phyloP scores from a whole-genome alignment of 35 echinoderm and acorn worm genomes.

The Ophiothrix spiculata region DNA sequence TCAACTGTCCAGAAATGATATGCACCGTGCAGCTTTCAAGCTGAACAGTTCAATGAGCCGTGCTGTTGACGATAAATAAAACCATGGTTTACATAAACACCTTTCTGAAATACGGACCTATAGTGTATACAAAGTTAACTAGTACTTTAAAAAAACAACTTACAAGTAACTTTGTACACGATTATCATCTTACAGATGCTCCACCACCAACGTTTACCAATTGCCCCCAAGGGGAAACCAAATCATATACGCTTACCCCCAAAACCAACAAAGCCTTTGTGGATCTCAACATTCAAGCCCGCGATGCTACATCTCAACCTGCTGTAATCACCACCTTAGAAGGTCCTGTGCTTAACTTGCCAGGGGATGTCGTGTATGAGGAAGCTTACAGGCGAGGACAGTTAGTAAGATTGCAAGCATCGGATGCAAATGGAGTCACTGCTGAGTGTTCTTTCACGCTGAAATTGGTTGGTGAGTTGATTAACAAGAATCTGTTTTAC shows the following conservation, averaged over 20 bases:
- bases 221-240: constrained; percentile 5
- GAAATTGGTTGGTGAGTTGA: constrained; percentile 21
- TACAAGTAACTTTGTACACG: too few relatives aligned
- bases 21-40: too few relatives aligned
- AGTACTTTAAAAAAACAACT: too few relatives aligned
- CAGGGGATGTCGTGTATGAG: neutral
- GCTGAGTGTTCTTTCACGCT: constrained; percentile 7
- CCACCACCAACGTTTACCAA: constrained; percentile 11
- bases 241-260: neutral
- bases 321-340: neutral
- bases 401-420: neutral
- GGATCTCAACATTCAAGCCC: neutral
- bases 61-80: too few relatives aligned
- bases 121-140: too few relatives aligned
- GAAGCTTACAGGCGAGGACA: constrained; percentile 12
- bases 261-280: constrained; percentile 30
- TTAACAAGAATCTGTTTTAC: too few relatives aligned
- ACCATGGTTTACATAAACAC: too few relatives aligned
- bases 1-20: too few relatives aligned
- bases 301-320: neutral
- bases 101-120: too few relatives aligned
- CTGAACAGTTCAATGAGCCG: too few relatives aligned
- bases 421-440: neutral
- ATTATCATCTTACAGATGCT: neutral
- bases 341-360: neutral